Evolutionary conservation across 2,113 vertebrate species (phyloP), one percentile per base, ranked within the genome.

Genomic region (Neogale vison): DNA sequence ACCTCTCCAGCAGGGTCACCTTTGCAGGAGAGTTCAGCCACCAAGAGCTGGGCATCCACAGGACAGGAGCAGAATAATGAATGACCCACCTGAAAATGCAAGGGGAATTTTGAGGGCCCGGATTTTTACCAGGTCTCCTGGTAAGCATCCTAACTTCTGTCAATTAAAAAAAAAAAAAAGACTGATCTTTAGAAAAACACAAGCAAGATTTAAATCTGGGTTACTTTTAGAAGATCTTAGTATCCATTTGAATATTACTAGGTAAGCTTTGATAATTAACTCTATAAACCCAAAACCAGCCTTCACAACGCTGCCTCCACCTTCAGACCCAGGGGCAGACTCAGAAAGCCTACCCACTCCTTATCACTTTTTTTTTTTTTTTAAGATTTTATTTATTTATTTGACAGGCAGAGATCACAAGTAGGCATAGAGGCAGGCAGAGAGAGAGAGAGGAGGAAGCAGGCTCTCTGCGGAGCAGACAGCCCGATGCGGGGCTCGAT

Each of bases 111-210:
- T 85, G 79, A 59, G 47, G 72, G 21, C n/a, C 59, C 89, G 67
- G 21, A 55, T 65, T 90, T 61, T 81, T 77, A 29, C 71, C 65
- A 74, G 47, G 12, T 47, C 20, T 88, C 57, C 94, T 84, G 31
- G 77, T 95, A 77, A 72, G 39, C 92, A 95, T 80, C 61, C 55
- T 83, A 85, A 88, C 82, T 91, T 96, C 47, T 87, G 39, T 86
- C 77, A 52, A 52, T 52, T 52, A 5, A 52, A 69, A 84, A 63
- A 81, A 67, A 34, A 29, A n/a, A 76, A 80, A 71, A 17, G 50
- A 17, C 50, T 52, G 14, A 21, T 79, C 23, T 80, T 95, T 87
- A 63, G 69, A n/a, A 92, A 97, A 91, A 93, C 21, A 95, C 29
- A 88, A 71, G 69, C 36, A 81, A 93, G 59, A 14, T 69, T 95